Conservation (phyloP, 2,888 invertebrate genomes). For the Monopis laevigella region DNA sequence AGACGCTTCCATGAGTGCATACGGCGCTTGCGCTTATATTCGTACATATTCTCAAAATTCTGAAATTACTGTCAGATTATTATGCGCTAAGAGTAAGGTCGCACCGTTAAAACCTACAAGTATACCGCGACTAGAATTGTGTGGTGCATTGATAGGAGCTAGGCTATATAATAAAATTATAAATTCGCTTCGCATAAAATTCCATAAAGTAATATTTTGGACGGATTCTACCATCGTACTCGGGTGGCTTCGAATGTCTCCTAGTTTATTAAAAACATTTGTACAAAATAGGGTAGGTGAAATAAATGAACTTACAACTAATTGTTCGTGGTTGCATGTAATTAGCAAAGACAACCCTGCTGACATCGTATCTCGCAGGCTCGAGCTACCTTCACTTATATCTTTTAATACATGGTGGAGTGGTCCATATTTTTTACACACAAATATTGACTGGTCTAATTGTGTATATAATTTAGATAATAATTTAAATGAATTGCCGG, state of each 20-base stretch:
- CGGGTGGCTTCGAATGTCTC: constrained; percentile 21
- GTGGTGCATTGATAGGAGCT: constrained; percentile 22
- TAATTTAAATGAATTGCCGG: no score
- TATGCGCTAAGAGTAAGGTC: constrained; percentile 23
- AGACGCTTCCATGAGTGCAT: constrained; percentile 21
- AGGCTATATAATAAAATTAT: constrained; percentile 19
- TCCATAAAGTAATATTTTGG: constrained; percentile 20
- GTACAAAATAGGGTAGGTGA: constrained; percentile 21
- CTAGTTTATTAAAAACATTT: constrained; percentile 21
- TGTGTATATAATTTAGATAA: no score
- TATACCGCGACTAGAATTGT: constrained; percentile 25
- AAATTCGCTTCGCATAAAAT: constrained; percentile 15
- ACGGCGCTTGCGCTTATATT: constrained; percentile 22
- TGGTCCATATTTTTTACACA: constrained; percentile 19
- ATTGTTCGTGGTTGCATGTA: constrained; percentile 17
- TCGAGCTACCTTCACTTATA: constrained; percentile 13
- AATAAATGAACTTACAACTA: constrained; percentile 15
- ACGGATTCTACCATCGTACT: constrained; percentile 22
- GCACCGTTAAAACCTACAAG: constrained; percentile 21
- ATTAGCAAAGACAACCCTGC: constrained; percentile 21
- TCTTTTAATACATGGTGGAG: constrained; percentile 20
- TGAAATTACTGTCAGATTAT: constrained; percentile 16
- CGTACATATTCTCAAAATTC: constrained; percentile 12
- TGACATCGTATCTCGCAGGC: constrained; percentile 21
- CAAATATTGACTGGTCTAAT: no score